Evolutionary conservation across 2,797 vertebrate genomes (phyloP), one percentile per base, ranked within the genome.

Genomic region (Prunella strophiata): DNA sequence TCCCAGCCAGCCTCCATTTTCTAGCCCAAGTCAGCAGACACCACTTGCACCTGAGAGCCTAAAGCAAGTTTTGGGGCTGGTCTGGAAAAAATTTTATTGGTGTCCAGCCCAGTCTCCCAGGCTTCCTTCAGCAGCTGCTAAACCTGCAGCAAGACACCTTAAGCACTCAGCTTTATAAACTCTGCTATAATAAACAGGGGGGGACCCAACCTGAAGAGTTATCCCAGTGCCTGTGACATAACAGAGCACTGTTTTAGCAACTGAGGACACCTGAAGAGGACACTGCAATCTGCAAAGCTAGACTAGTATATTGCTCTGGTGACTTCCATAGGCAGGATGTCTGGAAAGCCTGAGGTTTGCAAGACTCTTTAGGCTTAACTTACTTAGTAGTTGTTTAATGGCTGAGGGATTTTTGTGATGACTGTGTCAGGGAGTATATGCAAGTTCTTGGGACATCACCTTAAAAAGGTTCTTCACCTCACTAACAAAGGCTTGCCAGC

Each of bases 41-140:
- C 48, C 0, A 0, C 30, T 87, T 30, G 14, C 19, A 86, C 29
- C 32, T 48, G 51, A n/a, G 16, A 72, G 13, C 7, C 1, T 66
- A 88, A 81, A 75, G 11, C 47, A 26, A 32, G 16, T 74, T 82
- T 66, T 47, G 65, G 12, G 20, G 10, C 36, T 87, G 21, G 7
- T 32, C 52, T 86, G 51, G 25, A 47, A 52, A 77, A 80, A 50
- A 43, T 32, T 29, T 71, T 38, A 8, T 13, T 50, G 20, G 4
- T 25, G 13, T 63, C 27, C 20, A 72, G 72, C 15, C 29, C 16
- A 36, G 23, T 50, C 45, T 52, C 65, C 34, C 55, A 34, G 72
- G 20, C 34, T 81, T 32, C 16, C 20, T 87, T 82, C 34, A 72
- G 27, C 47, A 74, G 17, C 87, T 16, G 7, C 34, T 77, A 61